These are phyloP conservation scores for Mythimna loreyi DNA, from an alignment of 2,888 invertebrate species.

Conservation along the genomic window DNA sequence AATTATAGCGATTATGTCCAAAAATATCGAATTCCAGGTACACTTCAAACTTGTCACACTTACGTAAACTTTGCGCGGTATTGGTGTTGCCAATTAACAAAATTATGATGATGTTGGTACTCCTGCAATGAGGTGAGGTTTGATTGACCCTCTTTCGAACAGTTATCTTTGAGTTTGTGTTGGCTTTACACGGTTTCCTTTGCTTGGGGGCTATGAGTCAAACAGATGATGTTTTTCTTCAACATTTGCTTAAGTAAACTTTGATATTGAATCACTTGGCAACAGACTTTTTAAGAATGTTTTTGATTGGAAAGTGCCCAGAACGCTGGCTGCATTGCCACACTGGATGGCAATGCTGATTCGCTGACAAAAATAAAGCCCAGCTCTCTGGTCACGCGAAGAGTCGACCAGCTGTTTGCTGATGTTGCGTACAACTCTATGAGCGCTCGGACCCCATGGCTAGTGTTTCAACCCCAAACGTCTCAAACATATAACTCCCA, in stretches of 20 bases:
- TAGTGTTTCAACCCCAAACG: too few species aligned
- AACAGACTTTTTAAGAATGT: not conserved
- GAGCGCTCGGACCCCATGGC: too few species aligned
- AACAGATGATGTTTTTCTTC: slow-evolving; percentile 14
- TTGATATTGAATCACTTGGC: not conserved
- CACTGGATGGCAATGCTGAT: too few species aligned
- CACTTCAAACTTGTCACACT: slow-evolving; percentile 63
- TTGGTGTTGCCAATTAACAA: slow-evolving; percentile 72
- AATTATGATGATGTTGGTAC: slow-evolving; percentile 58
- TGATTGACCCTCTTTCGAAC: slow-evolving; percentile 65
- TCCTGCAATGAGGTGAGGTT: slow-evolving; percentile 60
- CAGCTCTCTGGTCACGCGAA: too few species aligned
- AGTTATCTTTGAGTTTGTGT: slow-evolving; percentile 48
- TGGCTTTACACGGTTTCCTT: slow-evolving; percentile 29
- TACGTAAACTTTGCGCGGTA: slow-evolving; percentile 62
- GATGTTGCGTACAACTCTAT: too few species aligned
- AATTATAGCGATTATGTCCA: slow-evolving; percentile 49
- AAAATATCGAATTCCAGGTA: slow-evolving; percentile 44
- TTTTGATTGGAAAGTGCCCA: not conserved
- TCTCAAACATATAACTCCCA: too few species aligned
- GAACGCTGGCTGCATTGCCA: too few species aligned
- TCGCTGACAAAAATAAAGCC: too few species aligned
- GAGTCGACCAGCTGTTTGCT: too few species aligned
- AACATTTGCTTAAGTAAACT: not conserved
- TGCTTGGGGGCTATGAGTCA: slow-evolving; percentile 8